phyloP scores from a whole-genome alignment of 2,888 invertebrate genomes.

The Eubasilissa splendida region DNA sequence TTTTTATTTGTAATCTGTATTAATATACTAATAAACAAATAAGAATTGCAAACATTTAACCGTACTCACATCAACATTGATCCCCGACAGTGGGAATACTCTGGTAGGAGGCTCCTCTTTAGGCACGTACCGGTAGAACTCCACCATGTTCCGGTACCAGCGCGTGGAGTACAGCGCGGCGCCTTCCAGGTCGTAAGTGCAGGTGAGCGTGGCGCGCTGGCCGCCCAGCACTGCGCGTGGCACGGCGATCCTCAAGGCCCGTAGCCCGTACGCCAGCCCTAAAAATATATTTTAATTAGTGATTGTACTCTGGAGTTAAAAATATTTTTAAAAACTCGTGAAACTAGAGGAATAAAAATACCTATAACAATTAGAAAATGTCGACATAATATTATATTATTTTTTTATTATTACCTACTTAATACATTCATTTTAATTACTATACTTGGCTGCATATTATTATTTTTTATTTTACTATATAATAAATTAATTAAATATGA shows the following conservation, averaged over 20 bases:
- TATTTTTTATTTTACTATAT: no score
- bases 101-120: conserved; percentile 82
- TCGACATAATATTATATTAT: no score
- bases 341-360: not conserved
- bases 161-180: conserved; percentile 82
- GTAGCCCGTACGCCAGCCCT: conserved; percentile 69
- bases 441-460: no score
- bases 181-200: conserved; percentile 74
- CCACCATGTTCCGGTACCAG: conserved; percentile 83
- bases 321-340: not conserved
- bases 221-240: conserved; percentile 73
- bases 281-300: conserved; percentile 4
- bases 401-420: no score
- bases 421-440: no score
- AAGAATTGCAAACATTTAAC: not conserved
- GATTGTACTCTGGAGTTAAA: not conserved
- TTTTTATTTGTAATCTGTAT: no score
- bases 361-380: no score
- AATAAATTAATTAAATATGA: no score
- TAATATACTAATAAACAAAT: no score
- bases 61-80: conserved; percentile 82
- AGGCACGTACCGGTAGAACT: conserved; percentile 84
- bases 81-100: conserved; percentile 79
- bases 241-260: conserved; percentile 70
- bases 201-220: conserved; percentile 70